These are phyloP conservation scores for Spodoptera frugiperda DNA, from an alignment of 1,140 invertebrate genomes.

Conservation along the genomic window DNA sequence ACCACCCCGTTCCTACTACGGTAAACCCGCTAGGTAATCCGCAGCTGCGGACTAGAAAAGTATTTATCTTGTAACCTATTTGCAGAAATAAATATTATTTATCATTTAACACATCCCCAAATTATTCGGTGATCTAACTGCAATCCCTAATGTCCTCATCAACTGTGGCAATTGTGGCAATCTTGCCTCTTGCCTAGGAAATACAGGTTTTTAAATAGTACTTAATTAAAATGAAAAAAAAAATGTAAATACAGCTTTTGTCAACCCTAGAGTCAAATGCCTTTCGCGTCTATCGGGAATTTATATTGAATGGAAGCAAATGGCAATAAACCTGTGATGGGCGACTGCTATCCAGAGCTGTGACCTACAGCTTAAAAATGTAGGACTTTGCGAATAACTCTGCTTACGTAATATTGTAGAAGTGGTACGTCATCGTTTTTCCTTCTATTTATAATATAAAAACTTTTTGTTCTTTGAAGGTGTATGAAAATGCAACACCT, in stretches of 20 bases:
- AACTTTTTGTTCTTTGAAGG: too few relatives aligned
- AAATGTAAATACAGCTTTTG: neutral
- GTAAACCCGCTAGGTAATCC: too few relatives aligned
- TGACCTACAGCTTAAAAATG: conserved; percentile 40
- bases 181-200: too few relatives aligned
- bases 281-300: conserved; percentile 45
- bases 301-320: conserved; percentile 48
- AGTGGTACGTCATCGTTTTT: neutral
- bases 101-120: too few relatives aligned
- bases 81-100: too few relatives aligned
- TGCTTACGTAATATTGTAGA: neutral
- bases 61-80: too few relatives aligned
- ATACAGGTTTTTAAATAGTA: neutral
- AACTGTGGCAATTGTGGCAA: too few relatives aligned
- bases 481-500: too few relatives aligned
- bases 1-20: too few relatives aligned
- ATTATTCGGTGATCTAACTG: too few relatives aligned
- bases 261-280: conserved; percentile 38
- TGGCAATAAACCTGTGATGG: conserved; percentile 47
- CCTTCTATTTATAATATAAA: neutral
- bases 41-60: too few relatives aligned
- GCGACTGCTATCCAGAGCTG: conserved; percentile 34
- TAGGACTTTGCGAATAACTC: conserved; percentile 21
- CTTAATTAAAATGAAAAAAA: neutral
- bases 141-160: too few relatives aligned